A percentile compares a stretch with the other conserved stretches of the same genome.
phyloP scores from a whole-genome alignment of 2,888 invertebrate species.

The Fragum sueziense region DNA sequence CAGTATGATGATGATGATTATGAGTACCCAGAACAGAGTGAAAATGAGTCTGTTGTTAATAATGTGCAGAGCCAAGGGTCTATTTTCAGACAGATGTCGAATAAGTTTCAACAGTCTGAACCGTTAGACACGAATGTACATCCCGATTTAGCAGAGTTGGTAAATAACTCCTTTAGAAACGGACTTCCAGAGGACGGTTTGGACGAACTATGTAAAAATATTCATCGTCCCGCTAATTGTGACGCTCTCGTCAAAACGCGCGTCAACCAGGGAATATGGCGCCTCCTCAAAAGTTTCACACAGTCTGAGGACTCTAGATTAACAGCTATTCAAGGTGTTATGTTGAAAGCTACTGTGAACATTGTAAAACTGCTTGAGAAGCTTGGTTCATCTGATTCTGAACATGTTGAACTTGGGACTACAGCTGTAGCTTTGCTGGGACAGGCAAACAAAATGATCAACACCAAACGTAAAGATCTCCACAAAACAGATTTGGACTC shows the following conservation, averaged over 20 bases:
- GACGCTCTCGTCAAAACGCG: constrained; percentile 10
- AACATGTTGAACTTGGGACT: constrained; percentile 10
- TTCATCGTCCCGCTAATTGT: constrained; percentile 18
- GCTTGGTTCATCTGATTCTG: background rate
- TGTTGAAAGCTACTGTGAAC: constrained; percentile 23
- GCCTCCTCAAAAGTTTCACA: constrained; percentile 25
- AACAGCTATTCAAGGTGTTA: constrained; percentile 3
- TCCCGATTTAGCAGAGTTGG: constrained; percentile 10
- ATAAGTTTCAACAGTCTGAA: constrained; percentile 15
- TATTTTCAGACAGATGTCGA: background rate
- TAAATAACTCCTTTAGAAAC: constrained; percentile 26
- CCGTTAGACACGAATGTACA: background rate
- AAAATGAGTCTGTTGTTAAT: background rate
- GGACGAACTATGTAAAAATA: background rate
- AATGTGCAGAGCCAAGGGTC: background rate
- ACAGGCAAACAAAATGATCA: constrained; percentile 34
- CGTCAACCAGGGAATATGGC: constrained; percentile 38
- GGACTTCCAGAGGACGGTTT: constrained; percentile 19
- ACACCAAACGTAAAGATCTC: constrained; percentile 23
- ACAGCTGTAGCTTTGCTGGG: constrained; percentile 25
- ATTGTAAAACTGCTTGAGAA: constrained; percentile 28
- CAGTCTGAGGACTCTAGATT: constrained; percentile 26
- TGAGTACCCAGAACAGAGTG: background rate
- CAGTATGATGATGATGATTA: background rate
- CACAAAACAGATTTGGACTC: constrained; percentile 35